Evolutionary conservation across 2,888 invertebrate genomes (phyloP), one percentile per base, ranked within the genome.

Genomic region (Euplexia lucipara): DNA sequence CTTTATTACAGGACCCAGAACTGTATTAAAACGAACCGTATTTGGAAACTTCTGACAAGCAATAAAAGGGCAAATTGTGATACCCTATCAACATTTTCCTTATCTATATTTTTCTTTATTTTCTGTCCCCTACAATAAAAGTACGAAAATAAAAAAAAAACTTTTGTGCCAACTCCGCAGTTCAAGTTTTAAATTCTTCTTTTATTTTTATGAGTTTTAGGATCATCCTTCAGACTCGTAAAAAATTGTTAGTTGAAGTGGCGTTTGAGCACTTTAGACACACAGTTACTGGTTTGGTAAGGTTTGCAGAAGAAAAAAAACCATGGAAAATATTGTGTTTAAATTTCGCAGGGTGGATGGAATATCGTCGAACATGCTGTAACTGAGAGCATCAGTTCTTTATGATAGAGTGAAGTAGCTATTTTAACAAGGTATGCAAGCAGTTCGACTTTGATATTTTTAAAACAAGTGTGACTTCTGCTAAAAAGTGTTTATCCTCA

Each of bases 21-120:
- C 48, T 64, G 61, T 72, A 58, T 74, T 75, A 54, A 62, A 72
- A 48, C 61, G 51, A 48, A 37, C 66, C 62, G 72, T 62, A 78
- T 78, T 78, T 62, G 37, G 20, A 54, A 75, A 72, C 62, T 72
- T 72, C n/a, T 49, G 45, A 51, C 58, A 57, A 54, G 45, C 45
- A 47, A 64, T 76, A 64, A 73, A 76, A 42, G 65, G 34, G n/a
- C 30, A 52, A 68, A 54, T 56, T 68, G n/a, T 56, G 8, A 44
- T 52, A 44, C 14, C 26, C 26, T 47, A 37, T 22, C 41, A 54
- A 37, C 10, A 49, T 54, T 32, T 54, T 30, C 41, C 42, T 41
- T 8, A 3, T 18, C 22, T 8, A 14, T 54, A 26, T 52, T 53
- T 53, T 26, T 49, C 16, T 53, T 44, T 16, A 42, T 65, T 65